These are phyloP conservation scores for Hydrolagus affinis DNA, from an alignment of 2,113 vertebrate genomes.

Conservation along the genomic window DNA sequence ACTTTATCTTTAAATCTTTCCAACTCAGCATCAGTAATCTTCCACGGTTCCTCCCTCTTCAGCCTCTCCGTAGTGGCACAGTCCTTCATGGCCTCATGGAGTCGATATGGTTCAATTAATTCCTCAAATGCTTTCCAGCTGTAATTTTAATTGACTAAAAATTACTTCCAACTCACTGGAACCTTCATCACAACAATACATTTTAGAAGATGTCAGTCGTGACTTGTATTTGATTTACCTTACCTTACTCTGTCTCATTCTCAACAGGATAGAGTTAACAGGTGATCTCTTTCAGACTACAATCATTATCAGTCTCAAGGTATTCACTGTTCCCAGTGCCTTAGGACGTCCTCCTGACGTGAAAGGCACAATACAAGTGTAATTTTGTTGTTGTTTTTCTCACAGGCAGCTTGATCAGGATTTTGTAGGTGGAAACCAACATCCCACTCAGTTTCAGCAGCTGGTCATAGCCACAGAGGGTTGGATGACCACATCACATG, in stretches of 20 bases:
- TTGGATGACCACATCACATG: too few species aligned
- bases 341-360: too few species aligned
- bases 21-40: constrained; percentile 86
- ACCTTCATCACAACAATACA: background rate
- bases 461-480: too few species aligned
- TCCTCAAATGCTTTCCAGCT: constrained; percentile 87
- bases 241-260: background rate
- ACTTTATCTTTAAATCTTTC: constrained; percentile 83
- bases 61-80: constrained; percentile 67
- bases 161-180: background rate
- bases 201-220: background rate
- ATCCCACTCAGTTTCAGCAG: too few species aligned
- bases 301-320: background rate
- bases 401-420: too few species aligned
- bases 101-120: constrained; percentile 88
- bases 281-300: background rate
- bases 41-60: constrained; percentile 76
- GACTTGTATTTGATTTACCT: background rate
- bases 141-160: constrained; percentile 36
- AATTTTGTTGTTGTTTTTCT: too few species aligned
- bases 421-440: too few species aligned
- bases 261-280: background rate
- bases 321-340: background rate
- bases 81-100: constrained; percentile 77
- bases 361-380: too few species aligned